Base-by-base conservation (phyloP, 2,797 vertebrate species). In the Pempheris klunzingeri region DNA sequence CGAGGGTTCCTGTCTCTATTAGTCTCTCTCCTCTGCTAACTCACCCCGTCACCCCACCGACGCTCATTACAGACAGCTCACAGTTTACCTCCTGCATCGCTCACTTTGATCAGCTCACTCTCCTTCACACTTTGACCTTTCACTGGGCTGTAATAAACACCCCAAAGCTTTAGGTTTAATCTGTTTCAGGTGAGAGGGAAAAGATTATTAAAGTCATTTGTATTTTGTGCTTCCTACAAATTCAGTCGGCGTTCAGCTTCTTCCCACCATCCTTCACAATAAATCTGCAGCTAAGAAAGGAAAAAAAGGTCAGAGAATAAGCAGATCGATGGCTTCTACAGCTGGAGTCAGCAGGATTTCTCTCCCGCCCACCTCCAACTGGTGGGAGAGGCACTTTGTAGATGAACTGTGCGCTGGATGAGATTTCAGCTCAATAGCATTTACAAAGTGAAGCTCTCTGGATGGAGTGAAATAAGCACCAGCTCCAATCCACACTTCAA, bases 291-390 rank as follows among this genome's bases (percentile, higher is more conserved):
- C 50, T 64, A 38, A 72, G 18, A 66, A 62, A 39, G 34, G 32
- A 9, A 28, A 32, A 61, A 55, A 38, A 54, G 60, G 71, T 81
- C 61, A 43, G 50, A 39, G 39, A 74, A 77, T 18, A 32, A 69
- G 59, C 63, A 44, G 69, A 80, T 78, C 68, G 36, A 78, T 76
- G 75, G 68, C 24, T 49, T 79, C 55, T 41, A n/a, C n/a, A 58
- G 49, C 55, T 1, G 68, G 60, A 74, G 65, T 50, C 65, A 3
- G 60, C 59, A 46, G 74, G 30, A 71, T 46, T 32, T 72, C 38
- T 76, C 26, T 62, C 32, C 57, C 41, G 1, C 75, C 64, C 72
- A 57, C 65, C 24, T 54, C 36, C 18, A 17, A 15, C 55, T 44
- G 64, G 66, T 67, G 65, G 67, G 64, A 76, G 43, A 55, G 26